Percentiles rank a stretch among this genome's conserved stretches.
These are phyloP conservation scores for Phthorimaea operculella DNA, from an alignment of 1,140 invertebrate species.

Conservation along the genomic window DNA sequence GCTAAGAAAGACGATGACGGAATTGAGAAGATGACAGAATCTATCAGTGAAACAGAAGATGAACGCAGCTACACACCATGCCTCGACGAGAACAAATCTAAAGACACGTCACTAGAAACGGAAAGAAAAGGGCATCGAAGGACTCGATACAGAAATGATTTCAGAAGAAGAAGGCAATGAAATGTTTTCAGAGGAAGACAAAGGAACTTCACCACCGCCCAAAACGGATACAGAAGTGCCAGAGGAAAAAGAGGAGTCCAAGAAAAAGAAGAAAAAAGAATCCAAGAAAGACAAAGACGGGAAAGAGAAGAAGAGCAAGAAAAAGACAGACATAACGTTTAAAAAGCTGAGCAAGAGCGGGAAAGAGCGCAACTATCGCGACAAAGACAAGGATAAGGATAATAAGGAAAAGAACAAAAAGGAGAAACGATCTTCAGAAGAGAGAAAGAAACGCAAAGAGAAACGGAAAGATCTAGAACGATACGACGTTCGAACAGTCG, in stretches of 20 bases:
- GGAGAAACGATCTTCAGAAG: slow-evolving; percentile 38
- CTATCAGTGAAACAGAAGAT: slow-evolving; percentile 70
- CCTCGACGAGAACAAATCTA: slow-evolving; percentile 71
- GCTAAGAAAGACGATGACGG: slow-evolving; percentile 16
- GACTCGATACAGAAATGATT: slow-evolving; percentile 77
- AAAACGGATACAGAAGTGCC: slow-evolving; percentile 39
- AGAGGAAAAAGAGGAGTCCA: slow-evolving; percentile 59
- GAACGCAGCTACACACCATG: slow-evolving; percentile 76
- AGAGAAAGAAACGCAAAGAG: slow-evolving; percentile 70
- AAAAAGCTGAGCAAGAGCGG: slow-evolving; percentile 84
- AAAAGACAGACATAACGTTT: slow-evolving; percentile 70
- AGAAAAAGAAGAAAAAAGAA: slow-evolving; percentile 59
- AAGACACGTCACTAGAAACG: slow-evolving; percentile 50
- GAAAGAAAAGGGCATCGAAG: slow-evolving; percentile 67
- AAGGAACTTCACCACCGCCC: slow-evolving; percentile 30
- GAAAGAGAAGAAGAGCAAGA: slow-evolving; percentile 54
- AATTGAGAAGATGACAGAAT: slow-evolving; percentile 69
- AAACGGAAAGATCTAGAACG: slow-evolving; percentile 83
- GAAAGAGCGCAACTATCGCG: slow-evolving; percentile 85
- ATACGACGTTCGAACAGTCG: slow-evolving; percentile 83
- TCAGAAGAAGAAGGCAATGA: slow-evolving; percentile 75
- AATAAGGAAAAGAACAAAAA: slow-evolving; percentile 17
- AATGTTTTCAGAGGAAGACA: slow-evolving; percentile 68
- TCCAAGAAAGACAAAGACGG: slow-evolving; percentile 42
- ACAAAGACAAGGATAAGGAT: slow-evolving; percentile 65